phyloP scores from a whole-genome alignment of 2,113 vertebrate genomes.

The Microcebus griseorufus region DNA sequence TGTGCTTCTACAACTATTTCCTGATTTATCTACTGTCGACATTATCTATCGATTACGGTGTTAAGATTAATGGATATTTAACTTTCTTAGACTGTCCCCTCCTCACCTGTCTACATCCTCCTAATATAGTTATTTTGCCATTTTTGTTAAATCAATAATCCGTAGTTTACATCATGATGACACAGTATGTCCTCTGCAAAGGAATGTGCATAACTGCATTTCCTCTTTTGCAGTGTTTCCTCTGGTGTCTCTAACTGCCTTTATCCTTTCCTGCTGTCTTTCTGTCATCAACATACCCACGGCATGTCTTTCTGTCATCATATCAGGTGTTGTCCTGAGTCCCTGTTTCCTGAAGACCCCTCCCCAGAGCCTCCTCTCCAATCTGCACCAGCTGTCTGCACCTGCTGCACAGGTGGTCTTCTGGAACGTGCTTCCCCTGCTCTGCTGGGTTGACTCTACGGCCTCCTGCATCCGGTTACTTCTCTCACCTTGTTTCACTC shows the following conservation, averaged over 20 bases:
- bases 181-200: conserved; percentile 23
- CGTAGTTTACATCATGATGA: conserved; percentile 49
- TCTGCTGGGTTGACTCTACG: neutral
- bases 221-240: neutral
- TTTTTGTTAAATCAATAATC: conserved; percentile 67
- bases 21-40: conserved; percentile 50
- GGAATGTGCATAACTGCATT: neutral
- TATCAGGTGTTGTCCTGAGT: neutral
- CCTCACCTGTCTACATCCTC: conserved; percentile 49
- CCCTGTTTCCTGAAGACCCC: neutral
- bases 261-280: neutral
- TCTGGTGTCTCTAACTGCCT: neutral
- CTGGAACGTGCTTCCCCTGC: neutral
- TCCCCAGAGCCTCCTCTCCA: neutral
- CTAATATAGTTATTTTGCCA: conserved; percentile 62
- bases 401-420: fast-evolving
- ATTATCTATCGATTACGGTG: conserved; percentile 62
- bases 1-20: conserved; percentile 52
- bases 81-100: conserved; percentile 56
- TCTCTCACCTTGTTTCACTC: neutral
- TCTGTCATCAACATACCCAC: neutral
- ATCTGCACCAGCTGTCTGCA: neutral
- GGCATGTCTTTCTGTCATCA: neutral
- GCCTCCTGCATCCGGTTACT: neutral
- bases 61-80: conserved; percentile 63